A percentile compares a stretch with the other conserved stretches of the same genome.
Evolutionary conservation across 2,113 vertebrate genomes (phyloP).

Genomic region (Catharus fuscescens): DNA sequence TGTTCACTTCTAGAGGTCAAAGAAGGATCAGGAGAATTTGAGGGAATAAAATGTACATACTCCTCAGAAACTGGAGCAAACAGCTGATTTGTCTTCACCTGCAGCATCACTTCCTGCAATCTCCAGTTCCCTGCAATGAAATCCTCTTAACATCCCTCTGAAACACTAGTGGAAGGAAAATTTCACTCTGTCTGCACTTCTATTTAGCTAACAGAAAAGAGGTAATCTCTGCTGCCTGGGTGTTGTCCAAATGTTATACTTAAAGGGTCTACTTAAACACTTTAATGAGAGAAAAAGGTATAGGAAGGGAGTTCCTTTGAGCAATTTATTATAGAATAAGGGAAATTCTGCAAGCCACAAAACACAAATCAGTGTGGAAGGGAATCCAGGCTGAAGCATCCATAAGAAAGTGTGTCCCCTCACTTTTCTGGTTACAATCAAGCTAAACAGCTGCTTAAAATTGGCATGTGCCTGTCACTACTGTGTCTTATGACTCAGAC

Average conservation of each 20-base stretch:
- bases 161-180: constrained; percentile 4
- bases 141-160: background rate
- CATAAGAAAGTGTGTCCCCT: background rate
- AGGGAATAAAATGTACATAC: background rate
- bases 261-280: background rate
- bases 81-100: background rate
- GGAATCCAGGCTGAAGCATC: background rate
- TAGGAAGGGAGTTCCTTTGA: background rate
- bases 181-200: background rate
- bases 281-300: background rate
- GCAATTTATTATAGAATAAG: background rate
- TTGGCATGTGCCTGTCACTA: background rate
- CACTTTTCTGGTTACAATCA: background rate
- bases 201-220: background rate
- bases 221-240: background rate
- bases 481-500: background rate
- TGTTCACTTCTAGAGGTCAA: background rate
- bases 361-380: background rate
- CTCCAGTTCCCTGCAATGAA: background rate
- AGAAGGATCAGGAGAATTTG: background rate
- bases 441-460: background rate
- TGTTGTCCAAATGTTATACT: background rate
- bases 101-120: background rate
- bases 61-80: background rate
- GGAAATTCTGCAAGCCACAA: background rate